phyloP scores from a whole-genome alignment of 2,888 invertebrate genomes.

The Notodonta ziczac region DNA sequence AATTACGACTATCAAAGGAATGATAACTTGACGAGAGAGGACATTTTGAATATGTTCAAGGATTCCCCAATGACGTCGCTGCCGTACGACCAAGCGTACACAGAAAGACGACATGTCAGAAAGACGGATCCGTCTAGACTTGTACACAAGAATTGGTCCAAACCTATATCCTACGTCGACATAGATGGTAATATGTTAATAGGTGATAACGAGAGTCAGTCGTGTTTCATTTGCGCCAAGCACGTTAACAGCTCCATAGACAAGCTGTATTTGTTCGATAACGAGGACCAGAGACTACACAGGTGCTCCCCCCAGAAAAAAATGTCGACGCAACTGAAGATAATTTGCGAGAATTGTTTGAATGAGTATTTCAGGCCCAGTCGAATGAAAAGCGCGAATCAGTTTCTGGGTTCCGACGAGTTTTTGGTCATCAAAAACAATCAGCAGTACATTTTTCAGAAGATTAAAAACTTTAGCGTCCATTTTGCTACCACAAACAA shows the following conservation, averaged over 20 bases:
- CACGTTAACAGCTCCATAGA: slow-evolving; percentile 60
- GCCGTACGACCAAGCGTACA: slow-evolving; percentile 60
- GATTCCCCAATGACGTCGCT: slow-evolving; percentile 71
- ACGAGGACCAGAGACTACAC: slow-evolving; percentile 74
- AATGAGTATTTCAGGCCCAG: slow-evolving; percentile 67
- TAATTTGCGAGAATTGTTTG: slow-evolving; percentile 71
- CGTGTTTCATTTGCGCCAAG: slow-evolving; percentile 72
- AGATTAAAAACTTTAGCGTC: slow-evolving; percentile 53
- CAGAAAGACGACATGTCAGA: slow-evolving; percentile 67
- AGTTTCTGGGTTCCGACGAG: slow-evolving; percentile 67
- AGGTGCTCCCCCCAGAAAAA: slow-evolving; percentile 69
- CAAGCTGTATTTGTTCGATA: slow-evolving; percentile 74
- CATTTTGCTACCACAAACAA: slow-evolving; percentile 27
- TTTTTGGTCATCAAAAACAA: slow-evolving; percentile 76
- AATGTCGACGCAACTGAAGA: slow-evolving; percentile 65
- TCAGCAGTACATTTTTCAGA: slow-evolving; percentile 76
- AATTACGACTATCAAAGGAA: slow-evolving; percentile 40
- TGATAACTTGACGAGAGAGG: slow-evolving; percentile 69
- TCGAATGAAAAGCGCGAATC: slow-evolving; percentile 66
- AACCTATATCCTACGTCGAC: slow-evolving; percentile 54
- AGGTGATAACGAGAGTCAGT: slow-evolving; percentile 59
- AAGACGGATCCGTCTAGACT: slow-evolving; percentile 73
- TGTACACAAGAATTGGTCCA: slow-evolving; percentile 59
- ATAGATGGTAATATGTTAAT: slow-evolving; percentile 56
- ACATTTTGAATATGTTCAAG: slow-evolving; percentile 76